Evolutionary conservation across 2,113 vertebrate species (phyloP).

Genomic region (Gallinago paraguaiae): DNA sequence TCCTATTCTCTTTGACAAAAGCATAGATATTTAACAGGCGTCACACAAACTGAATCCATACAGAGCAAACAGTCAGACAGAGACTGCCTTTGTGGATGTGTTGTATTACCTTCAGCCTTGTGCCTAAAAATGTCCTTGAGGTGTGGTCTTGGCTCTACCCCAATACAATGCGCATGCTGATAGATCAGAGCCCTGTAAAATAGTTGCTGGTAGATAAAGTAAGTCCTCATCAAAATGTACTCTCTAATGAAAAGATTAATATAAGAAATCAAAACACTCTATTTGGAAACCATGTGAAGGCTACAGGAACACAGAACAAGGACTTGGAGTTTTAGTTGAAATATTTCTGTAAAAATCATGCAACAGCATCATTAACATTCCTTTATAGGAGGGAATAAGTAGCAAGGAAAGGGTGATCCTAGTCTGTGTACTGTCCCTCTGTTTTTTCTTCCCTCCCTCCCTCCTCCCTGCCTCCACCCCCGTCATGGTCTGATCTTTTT

Average conservation of each 20-base stretch:
- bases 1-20: slow-evolving; percentile 46
- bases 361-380: background rate
- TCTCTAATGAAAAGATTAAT: background rate
- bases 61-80: slow-evolving; percentile 55
- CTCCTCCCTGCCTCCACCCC: too few relatives aligned
- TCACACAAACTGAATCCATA: slow-evolving; percentile 31
- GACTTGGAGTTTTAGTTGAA: background rate
- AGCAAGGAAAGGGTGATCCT: background rate
- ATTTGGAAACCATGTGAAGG: background rate
- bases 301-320: background rate
- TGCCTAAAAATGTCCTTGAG: slow-evolving; percentile 3
- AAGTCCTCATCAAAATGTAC: background rate
- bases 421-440: background rate
- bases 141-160: background rate
- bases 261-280: background rate
- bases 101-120: background rate
- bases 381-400: background rate
- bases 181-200: slow-evolving; percentile 27
- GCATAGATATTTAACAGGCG: slow-evolving; percentile 8
- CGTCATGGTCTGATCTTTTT: background rate
- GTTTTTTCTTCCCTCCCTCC: background rate
- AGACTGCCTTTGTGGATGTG: slow-evolving; percentile 37
- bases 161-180: background rate
- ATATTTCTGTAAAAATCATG: background rate
- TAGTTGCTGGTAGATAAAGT: background rate